phyloP scores from a whole-genome alignment of 2,888 invertebrate genomes.

The Himalopsyche japonica region DNA sequence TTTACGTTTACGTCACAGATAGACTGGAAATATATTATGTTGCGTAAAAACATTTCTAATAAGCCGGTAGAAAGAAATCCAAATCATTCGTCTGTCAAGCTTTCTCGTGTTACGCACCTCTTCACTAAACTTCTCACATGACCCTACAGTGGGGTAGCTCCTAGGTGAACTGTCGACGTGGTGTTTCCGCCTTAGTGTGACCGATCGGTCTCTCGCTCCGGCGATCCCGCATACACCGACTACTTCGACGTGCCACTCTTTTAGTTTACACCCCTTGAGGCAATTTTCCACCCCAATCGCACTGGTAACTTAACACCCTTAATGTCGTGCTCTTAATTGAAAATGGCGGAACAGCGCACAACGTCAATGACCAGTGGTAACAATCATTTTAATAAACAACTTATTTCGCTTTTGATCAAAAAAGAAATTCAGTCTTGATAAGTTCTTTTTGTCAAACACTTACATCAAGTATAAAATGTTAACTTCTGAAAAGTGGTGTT shows the following conservation, averaged over 20 bases:
- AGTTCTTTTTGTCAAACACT: too few relatives aligned
- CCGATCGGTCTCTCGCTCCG: background rate
- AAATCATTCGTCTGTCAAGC: background rate
- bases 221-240: background rate
- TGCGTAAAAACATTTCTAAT: too few relatives aligned
- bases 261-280: background rate
- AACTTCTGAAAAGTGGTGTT: too few relatives aligned
- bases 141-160: background rate
- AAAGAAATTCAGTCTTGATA: too few relatives aligned
- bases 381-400: too few relatives aligned
- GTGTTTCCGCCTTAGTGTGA: background rate
- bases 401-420: too few relatives aligned
- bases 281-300: background rate
- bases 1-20: too few relatives aligned
- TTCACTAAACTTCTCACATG: background rate
- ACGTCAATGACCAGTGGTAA: background rate
- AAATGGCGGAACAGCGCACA: background rate
- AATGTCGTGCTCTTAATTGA: background rate
- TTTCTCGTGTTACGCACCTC: background rate
- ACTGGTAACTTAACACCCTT: background rate
- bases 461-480: too few relatives aligned
- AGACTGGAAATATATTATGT: too few relatives aligned
- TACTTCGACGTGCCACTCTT: background rate
- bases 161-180: background rate
- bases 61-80: background rate